phyloP scores from a whole-genome alignment of 23 tunicate species.

The Ciona savignyi region DNA sequence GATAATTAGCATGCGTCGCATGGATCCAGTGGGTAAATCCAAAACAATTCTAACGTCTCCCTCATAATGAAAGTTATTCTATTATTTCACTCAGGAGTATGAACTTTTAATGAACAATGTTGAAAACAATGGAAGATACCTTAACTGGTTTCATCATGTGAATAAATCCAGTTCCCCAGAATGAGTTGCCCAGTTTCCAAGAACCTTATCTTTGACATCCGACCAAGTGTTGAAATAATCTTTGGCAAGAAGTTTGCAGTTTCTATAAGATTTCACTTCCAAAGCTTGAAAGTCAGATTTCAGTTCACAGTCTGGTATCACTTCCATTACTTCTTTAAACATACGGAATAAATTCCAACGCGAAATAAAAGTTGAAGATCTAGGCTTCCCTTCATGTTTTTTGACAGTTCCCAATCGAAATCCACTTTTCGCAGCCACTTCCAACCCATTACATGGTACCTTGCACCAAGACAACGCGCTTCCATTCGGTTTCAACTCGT shows the following conservation, averaged over 20 bases:
- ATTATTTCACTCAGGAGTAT: too few species aligned
- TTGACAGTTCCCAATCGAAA: constrained; percentile 41
- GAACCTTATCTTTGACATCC: not conserved
- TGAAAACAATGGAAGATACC: too few species aligned
- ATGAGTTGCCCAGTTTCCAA: constrained; percentile 34
- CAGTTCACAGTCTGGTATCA: not conserved
- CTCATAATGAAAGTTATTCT: too few species aligned
- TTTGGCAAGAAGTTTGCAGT: constrained; percentile 7
- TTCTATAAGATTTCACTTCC: not conserved
- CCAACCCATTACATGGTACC: constrained; percentile 10
- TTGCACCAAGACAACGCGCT: constrained; percentile 66
- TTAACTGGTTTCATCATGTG: too few species aligned
- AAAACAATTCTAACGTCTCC: too few species aligned
- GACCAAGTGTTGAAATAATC: constrained; percentile 18
- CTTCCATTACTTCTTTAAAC: constrained; percentile 5
- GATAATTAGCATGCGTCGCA: too few species aligned
- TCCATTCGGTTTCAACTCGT: constrained; percentile 38
- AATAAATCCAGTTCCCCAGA: constrained; percentile 25
- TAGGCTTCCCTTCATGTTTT: constrained; percentile 19
- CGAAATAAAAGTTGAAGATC: constrained; percentile 22
- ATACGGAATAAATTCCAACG: constrained; percentile 20
- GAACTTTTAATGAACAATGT: too few species aligned
- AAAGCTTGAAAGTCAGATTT: not conserved
- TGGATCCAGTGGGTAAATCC: too few species aligned
- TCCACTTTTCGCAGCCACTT: constrained; percentile 69